Conservation (phyloP, 2,113 vertebrate species). For the Orientallactaga bullata region DNA sequence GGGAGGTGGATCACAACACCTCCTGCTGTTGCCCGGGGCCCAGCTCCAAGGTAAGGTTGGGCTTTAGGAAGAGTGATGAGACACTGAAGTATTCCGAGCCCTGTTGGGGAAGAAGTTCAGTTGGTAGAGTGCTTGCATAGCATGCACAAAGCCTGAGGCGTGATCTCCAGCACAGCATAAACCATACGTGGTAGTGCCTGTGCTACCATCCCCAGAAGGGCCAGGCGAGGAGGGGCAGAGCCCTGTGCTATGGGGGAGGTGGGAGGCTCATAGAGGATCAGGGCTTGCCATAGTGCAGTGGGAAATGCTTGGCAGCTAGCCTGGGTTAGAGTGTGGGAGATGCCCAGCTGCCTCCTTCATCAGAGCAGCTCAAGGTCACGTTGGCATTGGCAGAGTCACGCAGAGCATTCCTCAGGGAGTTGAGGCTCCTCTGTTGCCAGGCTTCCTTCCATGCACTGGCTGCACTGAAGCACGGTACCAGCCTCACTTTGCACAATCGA, state of each 20-base stretch:
- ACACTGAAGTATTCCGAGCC: background rate
- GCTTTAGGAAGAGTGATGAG: background rate
- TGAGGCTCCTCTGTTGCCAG: background rate
- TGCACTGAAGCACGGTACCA: background rate
- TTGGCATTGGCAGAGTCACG: background rate
- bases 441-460: accelerated
- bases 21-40: background rate
- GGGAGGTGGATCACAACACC: too few species aligned
- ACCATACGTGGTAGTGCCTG: too few species aligned
- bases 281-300: accelerated
- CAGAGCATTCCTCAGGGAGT: background rate
- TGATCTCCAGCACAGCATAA: too few species aligned
- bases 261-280: background rate
- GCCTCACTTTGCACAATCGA: background rate
- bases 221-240: too few species aligned
- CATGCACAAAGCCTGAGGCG: too few species aligned
- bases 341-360: accelerated
- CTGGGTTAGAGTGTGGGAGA: too few species aligned
- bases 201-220: background rate
- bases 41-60: background rate
- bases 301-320: too few species aligned
- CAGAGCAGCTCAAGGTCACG: background rate
- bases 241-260: background rate
- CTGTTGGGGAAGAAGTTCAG: too few species aligned
- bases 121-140: too few species aligned